phyloP scores from a whole-genome alignment of 1,140 invertebrate species.

The Megalonaias nervosa region DNA sequence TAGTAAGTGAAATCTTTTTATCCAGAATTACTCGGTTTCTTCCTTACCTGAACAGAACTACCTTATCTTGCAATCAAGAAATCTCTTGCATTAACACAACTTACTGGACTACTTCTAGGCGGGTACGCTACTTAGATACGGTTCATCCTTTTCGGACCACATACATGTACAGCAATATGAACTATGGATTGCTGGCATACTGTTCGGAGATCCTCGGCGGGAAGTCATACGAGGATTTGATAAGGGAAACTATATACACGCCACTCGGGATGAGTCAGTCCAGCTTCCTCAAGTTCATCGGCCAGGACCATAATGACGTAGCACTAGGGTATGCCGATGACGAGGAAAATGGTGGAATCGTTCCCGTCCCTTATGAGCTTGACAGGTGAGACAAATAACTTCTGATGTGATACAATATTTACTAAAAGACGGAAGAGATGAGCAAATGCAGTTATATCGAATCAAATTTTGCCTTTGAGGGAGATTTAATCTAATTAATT shows the following conservation, averaged over 20 bases:
- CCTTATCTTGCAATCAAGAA: not conserved
- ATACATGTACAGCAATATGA: slow-evolving; percentile 36
- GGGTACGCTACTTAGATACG: slow-evolving; percentile 32
- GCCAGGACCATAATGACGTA: slow-evolving; percentile 27
- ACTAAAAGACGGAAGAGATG: too few relatives aligned
- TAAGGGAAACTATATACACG: slow-evolving; percentile 21
- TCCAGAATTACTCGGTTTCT: too few relatives aligned
- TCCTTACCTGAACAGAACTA: not conserved
- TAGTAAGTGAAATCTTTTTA: too few relatives aligned
- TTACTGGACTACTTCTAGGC: slow-evolving; percentile 7
- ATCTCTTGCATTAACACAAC: not conserved
- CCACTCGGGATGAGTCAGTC: slow-evolving; percentile 39
- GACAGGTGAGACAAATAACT: slow-evolving; percentile 24
- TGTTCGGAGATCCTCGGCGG: slow-evolving; percentile 30
- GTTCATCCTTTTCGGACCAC: slow-evolving; percentile 28
- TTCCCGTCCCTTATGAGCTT: slow-evolving; percentile 31
- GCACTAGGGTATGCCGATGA: slow-evolving; percentile 31
- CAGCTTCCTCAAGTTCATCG: slow-evolving; percentile 19
- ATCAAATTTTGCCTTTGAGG: not conserved
- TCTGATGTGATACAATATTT: not conserved
- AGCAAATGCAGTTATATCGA: not conserved
- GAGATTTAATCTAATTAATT: not conserved
- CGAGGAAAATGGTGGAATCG: slow-evolving; percentile 9
- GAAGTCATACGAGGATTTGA: slow-evolving; percentile 31
- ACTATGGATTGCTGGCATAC: slow-evolving; percentile 32